Evolutionary conservation across 2,797 vertebrate species (phyloP), one percentile per base, ranked within the genome.

Genomic region (Myiothlypis chrysogaster): DNA sequence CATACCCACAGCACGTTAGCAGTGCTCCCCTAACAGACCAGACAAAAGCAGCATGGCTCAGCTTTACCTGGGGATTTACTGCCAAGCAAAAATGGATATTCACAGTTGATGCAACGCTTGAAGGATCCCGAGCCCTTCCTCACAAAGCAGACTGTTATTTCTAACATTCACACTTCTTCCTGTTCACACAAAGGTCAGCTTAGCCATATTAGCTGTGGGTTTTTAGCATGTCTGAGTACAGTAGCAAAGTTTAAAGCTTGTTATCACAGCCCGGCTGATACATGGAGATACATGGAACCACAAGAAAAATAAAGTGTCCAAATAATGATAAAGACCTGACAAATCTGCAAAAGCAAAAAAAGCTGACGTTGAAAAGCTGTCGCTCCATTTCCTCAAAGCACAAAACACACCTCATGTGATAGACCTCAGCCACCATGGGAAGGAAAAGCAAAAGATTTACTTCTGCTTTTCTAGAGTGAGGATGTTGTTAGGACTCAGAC

Each of bases 121-220:
- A 90, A 92, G 85, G 93, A 80, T 61, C 84, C 78, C 72, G 56
- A 89, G 25, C 66, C 20, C 37, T 56, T 44, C 81, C 89, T 46
- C 4, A 0, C 24, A 73, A 86, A 82, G 18, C 63, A 77, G 91
- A 69, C 87, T 96, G 95, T 97, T 98, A 76, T 97, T 97, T 92
- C 94, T 96, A 77, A 80, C 84, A 57, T 76, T 87, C 89, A 57
- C 43, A n/a, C 81, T 84, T 93, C 96, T 97, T 97, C 97, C 97
- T 97, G 97, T 69, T 71, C 78, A 32, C 83, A 97, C 93, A 97
- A 92, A 97, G 92, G 91, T 91, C 78, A 94, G 96, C 86, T 97
- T 96, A 97, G 94, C 75, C 80, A 49, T 84, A 76, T 95, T 93
- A 97, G 94, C 24, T 30, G 79, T 61, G 93, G 63, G 83, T 7